Conservation (phyloP, 1,140 invertebrate species). For the Cotesia glomerata region DNA sequence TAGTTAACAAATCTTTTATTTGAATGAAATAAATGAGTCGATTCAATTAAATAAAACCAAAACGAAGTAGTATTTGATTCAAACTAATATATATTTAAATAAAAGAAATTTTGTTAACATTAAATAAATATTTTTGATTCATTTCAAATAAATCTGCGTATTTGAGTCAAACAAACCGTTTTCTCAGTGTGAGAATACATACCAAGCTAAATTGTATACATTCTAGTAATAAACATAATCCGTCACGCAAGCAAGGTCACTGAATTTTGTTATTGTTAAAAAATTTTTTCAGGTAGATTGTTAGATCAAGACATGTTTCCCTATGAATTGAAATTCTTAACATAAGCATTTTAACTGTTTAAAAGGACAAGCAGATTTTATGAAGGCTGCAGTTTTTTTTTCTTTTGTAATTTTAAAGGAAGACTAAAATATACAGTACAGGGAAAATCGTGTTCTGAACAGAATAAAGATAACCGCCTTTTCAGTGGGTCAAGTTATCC, state of each 20-base stretch:
- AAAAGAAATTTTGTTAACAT: too few species aligned
- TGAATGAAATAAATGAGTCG: too few species aligned
- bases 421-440: too few species aligned
- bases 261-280: background rate
- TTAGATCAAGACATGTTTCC: background rate
- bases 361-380: background rate
- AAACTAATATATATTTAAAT: too few species aligned
- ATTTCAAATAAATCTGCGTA: too few species aligned
- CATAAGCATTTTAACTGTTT: too few species aligned
- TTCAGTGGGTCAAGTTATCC: constrained; percentile 38
- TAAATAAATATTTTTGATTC: too few species aligned
- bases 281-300: constrained; percentile 9
- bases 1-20: too few species aligned
- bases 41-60: too few species aligned
- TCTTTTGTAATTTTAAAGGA: too few species aligned
- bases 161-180: too few species aligned
- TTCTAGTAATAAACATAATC: constrained; percentile 27
- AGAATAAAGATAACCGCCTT: constrained; percentile 4
- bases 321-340: constrained; percentile 4
- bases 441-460: background rate
- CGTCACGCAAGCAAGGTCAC: constrained; percentile 24
- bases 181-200: constrained; percentile 23
- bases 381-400: background rate
- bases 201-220: background rate
- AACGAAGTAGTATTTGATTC: too few species aligned